A percentile compares a stretch with the other conserved stretches of the same genome.
Conservation (phyloP, 2,797 vertebrate species). For the Mallotus villosus region DNA sequence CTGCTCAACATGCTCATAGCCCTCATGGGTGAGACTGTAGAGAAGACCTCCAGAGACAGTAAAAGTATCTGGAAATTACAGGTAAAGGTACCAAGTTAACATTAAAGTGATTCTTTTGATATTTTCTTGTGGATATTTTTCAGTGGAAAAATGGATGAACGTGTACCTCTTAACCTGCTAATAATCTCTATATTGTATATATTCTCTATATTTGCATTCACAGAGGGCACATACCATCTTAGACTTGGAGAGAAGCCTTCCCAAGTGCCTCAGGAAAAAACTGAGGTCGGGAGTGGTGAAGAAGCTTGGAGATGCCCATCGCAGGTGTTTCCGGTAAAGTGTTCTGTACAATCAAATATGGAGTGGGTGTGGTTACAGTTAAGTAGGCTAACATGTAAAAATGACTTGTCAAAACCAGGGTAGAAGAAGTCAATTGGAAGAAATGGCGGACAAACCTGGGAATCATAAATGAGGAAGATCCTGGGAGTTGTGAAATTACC, state of each 20-base stretch:
- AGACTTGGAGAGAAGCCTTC: constrained; percentile 81
- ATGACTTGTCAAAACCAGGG: constrained; percentile 58
- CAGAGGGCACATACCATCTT: constrained; percentile 85
- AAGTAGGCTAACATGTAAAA: not conserved
- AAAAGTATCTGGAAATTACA: constrained; percentile 90
- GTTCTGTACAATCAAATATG: not conserved
- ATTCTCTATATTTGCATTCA: constrained; percentile 25
- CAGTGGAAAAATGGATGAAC: not conserved
- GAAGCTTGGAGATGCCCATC: constrained; percentile 11
- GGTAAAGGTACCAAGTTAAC: constrained; percentile 59
- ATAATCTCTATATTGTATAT: not conserved
- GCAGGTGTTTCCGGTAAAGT: constrained; percentile 44
- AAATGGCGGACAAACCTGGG: constrained; percentile 81
- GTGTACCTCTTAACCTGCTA: not conserved
- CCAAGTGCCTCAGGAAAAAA: constrained; percentile 64
- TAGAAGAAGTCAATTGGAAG: constrained; percentile 86
- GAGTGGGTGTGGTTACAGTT: not conserved
- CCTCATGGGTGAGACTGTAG: constrained; percentile 86
- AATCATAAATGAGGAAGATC: constrained; percentile 76
- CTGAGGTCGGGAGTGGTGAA: constrained; percentile 49
- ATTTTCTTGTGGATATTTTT: not conserved
- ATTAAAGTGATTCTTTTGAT: not conserved
- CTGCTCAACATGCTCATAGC: constrained; percentile 94
- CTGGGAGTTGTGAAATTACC: constrained; percentile 50
- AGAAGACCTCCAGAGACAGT: constrained; percentile 73